phyloP scores from a whole-genome alignment of 2,888 invertebrate species.

The Catocala sponsa region DNA sequence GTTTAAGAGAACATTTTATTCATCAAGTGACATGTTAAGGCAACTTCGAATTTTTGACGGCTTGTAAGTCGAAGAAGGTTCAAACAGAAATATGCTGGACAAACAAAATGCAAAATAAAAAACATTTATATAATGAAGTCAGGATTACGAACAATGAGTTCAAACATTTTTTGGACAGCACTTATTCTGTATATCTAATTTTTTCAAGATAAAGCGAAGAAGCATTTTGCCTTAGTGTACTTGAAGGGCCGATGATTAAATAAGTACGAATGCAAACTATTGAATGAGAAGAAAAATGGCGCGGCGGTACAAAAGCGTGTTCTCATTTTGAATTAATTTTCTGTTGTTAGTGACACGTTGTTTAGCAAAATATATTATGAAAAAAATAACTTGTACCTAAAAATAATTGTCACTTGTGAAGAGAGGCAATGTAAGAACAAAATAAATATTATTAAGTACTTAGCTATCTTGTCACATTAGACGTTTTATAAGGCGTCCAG shows the following conservation, averaged over 20 bases:
- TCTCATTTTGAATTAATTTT: not conserved
- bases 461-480: no score
- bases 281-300: not conserved
- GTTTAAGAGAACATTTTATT: no score
- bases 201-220: conserved; percentile 1
- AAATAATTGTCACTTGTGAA: no score
- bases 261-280: not conserved
- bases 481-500: no score
- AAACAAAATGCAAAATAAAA: not conserved
- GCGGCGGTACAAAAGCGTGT: not conserved
- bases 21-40: no score
- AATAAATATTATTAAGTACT: no score
- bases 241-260: conserved; percentile 1
- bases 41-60: no score
- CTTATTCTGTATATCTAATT: not conserved
- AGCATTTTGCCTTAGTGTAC: not conserved
- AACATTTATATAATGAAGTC: not conserved
- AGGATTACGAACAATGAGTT: not conserved
- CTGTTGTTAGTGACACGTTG: not conserved
- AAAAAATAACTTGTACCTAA: no score
- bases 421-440: no score
- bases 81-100: not conserved
- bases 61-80: no score
- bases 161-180: conserved; percentile 6
- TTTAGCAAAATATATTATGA: not conserved